These are phyloP conservation scores for Adelosebastes latens DNA, from an alignment of 2,797 vertebrate genomes.

Conservation along the genomic window DNA sequence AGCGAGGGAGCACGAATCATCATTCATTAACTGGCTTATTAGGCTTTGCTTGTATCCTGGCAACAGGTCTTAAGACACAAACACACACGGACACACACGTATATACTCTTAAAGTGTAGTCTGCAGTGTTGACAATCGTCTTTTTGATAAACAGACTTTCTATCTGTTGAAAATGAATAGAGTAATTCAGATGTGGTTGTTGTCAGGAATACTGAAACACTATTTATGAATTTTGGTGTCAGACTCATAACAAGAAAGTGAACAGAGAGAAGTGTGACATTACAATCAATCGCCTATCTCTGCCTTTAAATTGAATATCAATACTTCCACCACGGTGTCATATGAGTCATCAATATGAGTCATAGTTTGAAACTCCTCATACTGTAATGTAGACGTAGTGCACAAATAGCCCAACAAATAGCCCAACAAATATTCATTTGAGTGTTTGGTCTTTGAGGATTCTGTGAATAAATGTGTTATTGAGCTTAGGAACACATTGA, in stretches of 20 bases:
- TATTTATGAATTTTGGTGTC: conserved; percentile 5
- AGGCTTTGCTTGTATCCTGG: conserved; percentile 56
- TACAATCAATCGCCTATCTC: not conserved
- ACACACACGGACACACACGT: not conserved
- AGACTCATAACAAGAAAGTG: conserved; percentile 39
- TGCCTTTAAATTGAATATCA: conserved; percentile 9
- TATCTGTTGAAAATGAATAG: conserved; percentile 16
- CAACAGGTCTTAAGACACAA: conserved; percentile 53
- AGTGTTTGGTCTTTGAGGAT: not conserved
- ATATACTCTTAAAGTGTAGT: not conserved
- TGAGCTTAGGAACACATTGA: not conserved
- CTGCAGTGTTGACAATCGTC: conserved; percentile 1
- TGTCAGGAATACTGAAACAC: conserved; percentile 17
- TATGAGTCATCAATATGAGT: not conserved
- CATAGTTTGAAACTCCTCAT: not conserved
- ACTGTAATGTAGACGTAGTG: not conserved
- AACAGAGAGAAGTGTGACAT: not conserved
- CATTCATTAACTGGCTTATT: conserved; percentile 54
- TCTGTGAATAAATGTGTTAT: not conserved
- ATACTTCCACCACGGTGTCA: conserved; percentile 7
- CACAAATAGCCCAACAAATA: not conserved
- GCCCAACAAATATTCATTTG: not conserved
- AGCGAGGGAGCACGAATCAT: conserved; percentile 38
- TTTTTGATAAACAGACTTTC: conserved; percentile 17
- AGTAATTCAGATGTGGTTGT: conserved; percentile 11